Evolutionary conservation across 2,797 vertebrate species (phyloP).

Genomic region (Macroramphosus scolopax): DNA sequence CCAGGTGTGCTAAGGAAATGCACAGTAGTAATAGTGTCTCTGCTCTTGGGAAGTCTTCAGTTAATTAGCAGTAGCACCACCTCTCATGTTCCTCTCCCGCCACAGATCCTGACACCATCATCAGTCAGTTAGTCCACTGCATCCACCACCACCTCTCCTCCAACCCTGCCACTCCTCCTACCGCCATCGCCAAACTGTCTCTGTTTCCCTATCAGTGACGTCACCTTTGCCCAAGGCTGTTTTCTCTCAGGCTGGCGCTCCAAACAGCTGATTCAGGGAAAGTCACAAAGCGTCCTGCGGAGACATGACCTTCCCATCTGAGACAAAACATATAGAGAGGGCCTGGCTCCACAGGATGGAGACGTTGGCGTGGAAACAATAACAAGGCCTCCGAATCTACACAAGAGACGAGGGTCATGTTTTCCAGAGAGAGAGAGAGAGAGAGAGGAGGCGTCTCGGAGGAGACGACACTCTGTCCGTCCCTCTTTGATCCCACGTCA

Average conservation of each 20-base stretch:
- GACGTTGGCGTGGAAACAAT: constrained; percentile 74
- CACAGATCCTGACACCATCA: too few relatives aligned
- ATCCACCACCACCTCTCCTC: background rate
- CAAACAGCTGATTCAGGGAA: constrained; percentile 86
- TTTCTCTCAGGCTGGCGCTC: constrained; percentile 72
- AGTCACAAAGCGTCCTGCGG: constrained; percentile 79
- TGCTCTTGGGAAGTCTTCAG: too few relatives aligned
- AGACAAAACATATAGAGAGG: constrained; percentile 86
- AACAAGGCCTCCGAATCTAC: constrained; percentile 63
- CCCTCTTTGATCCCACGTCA: constrained; percentile 12
- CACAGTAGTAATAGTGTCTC: too few relatives aligned
- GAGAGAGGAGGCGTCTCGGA: constrained; percentile 5
- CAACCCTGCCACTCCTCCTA: background rate
- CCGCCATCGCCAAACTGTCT: constrained; percentile 41
- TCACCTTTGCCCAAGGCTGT: constrained; percentile 83
- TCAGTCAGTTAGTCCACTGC: too few relatives aligned
- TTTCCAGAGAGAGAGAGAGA: constrained; percentile 54
- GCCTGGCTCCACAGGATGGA: constrained; percentile 71
- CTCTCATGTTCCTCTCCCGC: too few relatives aligned
- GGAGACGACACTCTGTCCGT: background rate
- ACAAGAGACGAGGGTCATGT: constrained; percentile 42
- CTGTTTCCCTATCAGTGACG: constrained; percentile 83
- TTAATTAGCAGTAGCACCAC: too few relatives aligned
- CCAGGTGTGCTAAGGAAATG: too few relatives aligned
- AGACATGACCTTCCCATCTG: constrained; percentile 83